These are phyloP conservation scores for Phainopepla nitens DNA, from an alignment of 2,113 vertebrate species.

Conservation along the genomic window DNA sequence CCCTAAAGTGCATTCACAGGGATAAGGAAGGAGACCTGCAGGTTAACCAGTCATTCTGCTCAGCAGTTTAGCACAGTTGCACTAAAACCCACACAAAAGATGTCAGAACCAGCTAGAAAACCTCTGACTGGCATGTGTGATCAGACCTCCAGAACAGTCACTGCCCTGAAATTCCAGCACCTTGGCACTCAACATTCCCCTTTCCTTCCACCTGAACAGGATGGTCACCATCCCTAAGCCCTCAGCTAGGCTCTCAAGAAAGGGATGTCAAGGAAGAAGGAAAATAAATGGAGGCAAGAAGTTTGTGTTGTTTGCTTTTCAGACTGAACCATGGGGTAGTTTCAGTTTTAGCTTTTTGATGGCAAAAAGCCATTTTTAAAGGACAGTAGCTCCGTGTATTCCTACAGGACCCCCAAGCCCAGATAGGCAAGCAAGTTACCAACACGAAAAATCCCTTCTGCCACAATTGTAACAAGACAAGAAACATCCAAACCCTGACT, in stretches of 20 bases:
- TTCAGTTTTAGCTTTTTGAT: neutral
- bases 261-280: neutral
- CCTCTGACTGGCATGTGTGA: neutral
- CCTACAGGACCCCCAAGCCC: neutral
- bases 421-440: neutral
- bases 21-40: neutral
- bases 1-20: neutral
- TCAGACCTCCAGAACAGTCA: neutral
- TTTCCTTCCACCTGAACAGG: neutral
- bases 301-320: fast-evolving
- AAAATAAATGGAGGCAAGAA: neutral
- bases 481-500: neutral
- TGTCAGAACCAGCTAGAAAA: neutral
- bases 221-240: neutral
- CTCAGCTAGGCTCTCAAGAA: neutral
- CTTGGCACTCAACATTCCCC: neutral
- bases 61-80: neutral
- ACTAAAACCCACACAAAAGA: neutral
- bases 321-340: neutral
- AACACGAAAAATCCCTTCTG: neutral
- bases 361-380: neutral
- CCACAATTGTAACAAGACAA: neutral
- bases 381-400: neutral
- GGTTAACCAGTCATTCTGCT: neutral
- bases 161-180: neutral